A percentile compares a stretch with the other conserved stretches of the same genome.
These are phyloP conservation scores for Anas flavirostris DNA, from an alignment of 2,797 vertebrate species.

Conservation along the genomic window DNA sequence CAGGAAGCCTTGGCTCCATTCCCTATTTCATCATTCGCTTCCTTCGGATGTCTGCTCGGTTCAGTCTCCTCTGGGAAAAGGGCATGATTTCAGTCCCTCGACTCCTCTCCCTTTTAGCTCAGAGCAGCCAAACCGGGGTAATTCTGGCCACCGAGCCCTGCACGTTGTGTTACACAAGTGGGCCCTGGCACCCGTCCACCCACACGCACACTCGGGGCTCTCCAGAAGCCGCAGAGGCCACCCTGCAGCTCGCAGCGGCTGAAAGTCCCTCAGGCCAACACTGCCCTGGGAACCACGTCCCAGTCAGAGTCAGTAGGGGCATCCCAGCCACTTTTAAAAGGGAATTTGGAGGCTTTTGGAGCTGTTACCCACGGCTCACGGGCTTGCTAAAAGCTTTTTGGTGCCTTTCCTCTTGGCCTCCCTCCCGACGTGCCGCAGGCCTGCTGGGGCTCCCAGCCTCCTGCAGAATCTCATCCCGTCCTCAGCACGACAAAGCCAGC, in stretches of 20 bases:
- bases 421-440: background rate
- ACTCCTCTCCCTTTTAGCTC: background rate
- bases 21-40: background rate
- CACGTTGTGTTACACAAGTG: background rate
- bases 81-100: background rate
- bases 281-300: background rate
- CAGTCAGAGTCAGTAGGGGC: background rate
- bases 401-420: background rate
- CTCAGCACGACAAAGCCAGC: background rate
- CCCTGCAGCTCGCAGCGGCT: background rate
- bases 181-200: background rate
- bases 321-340: background rate
- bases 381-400: background rate
- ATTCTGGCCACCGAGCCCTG: background rate
- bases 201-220: background rate
- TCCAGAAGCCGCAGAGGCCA: background rate
- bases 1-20: constrained; percentile 8
- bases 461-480: background rate
- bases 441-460: background rate
- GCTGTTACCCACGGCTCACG: background rate
- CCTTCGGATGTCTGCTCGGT: constrained; percentile 8
- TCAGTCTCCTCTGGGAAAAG: background rate
- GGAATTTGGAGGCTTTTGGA: background rate
- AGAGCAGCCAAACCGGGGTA: background rate
- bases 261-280: background rate